Evolutionary conservation across 1,140 invertebrate genomes (phyloP).

Genomic region (Eciton burchellii): DNA sequence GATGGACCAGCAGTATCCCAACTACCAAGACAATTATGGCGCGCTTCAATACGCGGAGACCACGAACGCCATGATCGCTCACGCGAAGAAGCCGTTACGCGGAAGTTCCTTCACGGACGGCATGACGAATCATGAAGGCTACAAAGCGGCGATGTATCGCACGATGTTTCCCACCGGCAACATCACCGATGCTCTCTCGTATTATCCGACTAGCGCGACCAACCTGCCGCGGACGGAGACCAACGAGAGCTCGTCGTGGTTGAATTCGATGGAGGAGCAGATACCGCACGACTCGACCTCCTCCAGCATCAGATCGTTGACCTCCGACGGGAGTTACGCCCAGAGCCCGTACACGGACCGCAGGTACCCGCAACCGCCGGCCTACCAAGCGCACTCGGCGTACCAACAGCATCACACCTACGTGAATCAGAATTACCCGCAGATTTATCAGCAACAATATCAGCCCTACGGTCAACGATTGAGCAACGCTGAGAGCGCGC

Average conservation of each 20-base stretch:
- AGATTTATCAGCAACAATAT: constrained; percentile 82
- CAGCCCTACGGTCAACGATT: constrained; percentile 79
- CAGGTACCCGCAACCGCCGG: constrained; percentile 84
- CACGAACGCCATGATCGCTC: constrained; percentile 79
- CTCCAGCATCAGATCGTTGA: constrained; percentile 87
- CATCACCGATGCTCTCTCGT: constrained; percentile 91
- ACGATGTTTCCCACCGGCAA: constrained; percentile 90
- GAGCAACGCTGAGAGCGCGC: constrained; percentile 73
- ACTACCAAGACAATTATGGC: constrained; percentile 81
- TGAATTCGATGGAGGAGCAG: constrained; percentile 86
- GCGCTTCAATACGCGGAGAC: constrained; percentile 79
- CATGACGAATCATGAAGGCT: constrained; percentile 88
- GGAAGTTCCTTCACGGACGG: constrained; percentile 85
- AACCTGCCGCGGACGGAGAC: constrained; percentile 87
- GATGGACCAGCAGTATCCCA: constrained; percentile 88
- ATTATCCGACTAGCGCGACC: constrained; percentile 89
- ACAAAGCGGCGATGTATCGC: constrained; percentile 88
- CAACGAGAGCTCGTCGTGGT: constrained; percentile 87
- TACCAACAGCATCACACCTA: constrained; percentile 79
- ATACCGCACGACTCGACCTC: constrained; percentile 86
- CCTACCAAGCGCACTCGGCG: constrained; percentile 79
- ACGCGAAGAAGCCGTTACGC: constrained; percentile 86
- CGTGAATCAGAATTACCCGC: constrained; percentile 80
- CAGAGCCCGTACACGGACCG: constrained; percentile 87
- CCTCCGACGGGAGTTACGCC: constrained; percentile 87